Base-by-base conservation (phyloP, 2,888 invertebrate genomes). In the Scaptomyza parva region DNA sequence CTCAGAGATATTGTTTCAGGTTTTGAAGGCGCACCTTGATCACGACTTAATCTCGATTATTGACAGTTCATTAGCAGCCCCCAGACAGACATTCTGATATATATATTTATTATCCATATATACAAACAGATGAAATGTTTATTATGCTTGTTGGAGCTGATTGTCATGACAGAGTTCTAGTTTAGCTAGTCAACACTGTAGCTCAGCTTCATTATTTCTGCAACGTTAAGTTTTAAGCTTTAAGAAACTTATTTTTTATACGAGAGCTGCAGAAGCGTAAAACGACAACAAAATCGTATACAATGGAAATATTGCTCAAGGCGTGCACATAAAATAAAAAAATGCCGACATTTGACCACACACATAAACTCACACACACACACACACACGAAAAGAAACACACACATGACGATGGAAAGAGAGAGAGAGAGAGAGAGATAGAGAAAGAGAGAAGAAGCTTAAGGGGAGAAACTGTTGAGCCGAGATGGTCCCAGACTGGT, bases 311-410 rank as follows among this genome's bases (percentile, higher is more conserved):
- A 87, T 85, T 84, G 81, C 81, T 66, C 68, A 85, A 81, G 81
- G 81, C 82, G 78, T 58, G 59, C 70, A 70, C 77, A 83, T 86
- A 73, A 83, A 82, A 87, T 70, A 51, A 35, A 35, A 82, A 86
- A 68, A 79, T 53, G 84, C 77, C 88, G 82, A 83, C 83, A 77
- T 83, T 83, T 83, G 83, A 88, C 87, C 83, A 88, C 83, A 86
- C 84, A 76, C 70, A 70, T 20, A 51, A 22, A 30, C 54, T 55
- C 40, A 33, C 64, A 55, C 50, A 52, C 61, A 37, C 28, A 47
- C 43, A 45, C 20, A 30, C 12, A 54, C n/a, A n/a, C n/a, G n/a
- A n/a, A n/a, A n/a, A n/a, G n/a, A n/a, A n/a, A 37, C 28, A 47
- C 43, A 45, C 20, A 30, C 12, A 54, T 33, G 22, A 45, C 17